A percentile compares a stretch with the other conserved stretches of the same genome.
Conservation (phyloP, 2,797 vertebrate genomes). For the Sternarchorhynchus goeldii region DNA sequence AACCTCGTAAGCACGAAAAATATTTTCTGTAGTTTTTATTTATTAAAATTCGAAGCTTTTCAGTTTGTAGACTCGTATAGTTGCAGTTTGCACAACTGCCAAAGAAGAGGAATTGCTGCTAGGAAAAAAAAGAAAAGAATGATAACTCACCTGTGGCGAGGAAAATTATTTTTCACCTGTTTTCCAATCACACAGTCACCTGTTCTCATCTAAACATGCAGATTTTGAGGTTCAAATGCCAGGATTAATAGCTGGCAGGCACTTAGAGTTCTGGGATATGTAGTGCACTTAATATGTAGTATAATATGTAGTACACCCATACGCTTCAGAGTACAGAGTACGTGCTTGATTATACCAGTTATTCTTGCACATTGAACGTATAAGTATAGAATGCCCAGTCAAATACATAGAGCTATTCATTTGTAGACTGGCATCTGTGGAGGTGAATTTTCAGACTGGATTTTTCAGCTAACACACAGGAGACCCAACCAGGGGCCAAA, state of each 20-base stretch:
- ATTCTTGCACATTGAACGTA: no score
- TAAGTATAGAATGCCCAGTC: no score
- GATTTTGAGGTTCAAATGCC: not conserved
- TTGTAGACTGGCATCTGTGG: not conserved
- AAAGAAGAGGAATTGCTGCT: no score
- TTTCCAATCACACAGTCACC: no score
- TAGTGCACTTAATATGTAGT: conserved; percentile 44
- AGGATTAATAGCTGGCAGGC: conserved; percentile 32
- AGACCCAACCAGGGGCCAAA: conserved; percentile 55
- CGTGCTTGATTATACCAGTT: not conserved
- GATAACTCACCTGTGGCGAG: not conserved
- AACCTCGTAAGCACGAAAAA: no score
- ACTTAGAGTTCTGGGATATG: conserved; percentile 45
- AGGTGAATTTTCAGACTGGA: conserved; percentile 40
- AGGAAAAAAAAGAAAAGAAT: not conserved
- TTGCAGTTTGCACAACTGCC: no score
- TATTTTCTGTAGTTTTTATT: no score
- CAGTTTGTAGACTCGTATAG: no score
- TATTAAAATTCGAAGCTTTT: no score
- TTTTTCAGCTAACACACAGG: conserved; percentile 52
- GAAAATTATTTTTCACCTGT: no score
- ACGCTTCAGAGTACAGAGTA: not conserved
- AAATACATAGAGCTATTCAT: no score
- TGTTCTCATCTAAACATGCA: no score
- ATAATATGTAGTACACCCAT: not conserved